A percentile compares a stretch with the other conserved stretches of the same genome.
These are phyloP conservation scores for Poecilus cupreus DNA, from an alignment of 2,888 invertebrate genomes.

Conservation along the genomic window DNA sequence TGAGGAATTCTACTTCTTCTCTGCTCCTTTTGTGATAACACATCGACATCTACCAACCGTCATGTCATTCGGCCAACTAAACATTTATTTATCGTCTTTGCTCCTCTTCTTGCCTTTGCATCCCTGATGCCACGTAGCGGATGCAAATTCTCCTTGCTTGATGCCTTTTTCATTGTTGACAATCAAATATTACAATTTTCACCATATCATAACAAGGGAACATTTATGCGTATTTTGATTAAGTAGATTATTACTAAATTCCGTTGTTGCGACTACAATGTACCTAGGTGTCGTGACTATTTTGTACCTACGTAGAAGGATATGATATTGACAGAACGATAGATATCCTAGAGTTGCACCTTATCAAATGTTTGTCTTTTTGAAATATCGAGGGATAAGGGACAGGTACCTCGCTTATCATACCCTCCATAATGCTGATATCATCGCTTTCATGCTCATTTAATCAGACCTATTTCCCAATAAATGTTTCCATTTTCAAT, in stretches of 20 bases:
- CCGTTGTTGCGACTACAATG: neutral
- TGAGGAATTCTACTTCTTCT: slow-evolving; percentile 2
- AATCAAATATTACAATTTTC: neutral
- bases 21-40: slow-evolving; percentile 1
- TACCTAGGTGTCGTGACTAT: neutral
- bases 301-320: neutral
- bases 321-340: neutral
- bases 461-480: neutral
- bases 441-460: neutral
- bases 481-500: neutral
- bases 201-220: neutral
- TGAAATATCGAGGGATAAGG: slow-evolving; percentile 34
- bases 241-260: neutral
- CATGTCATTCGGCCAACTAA: neutral
- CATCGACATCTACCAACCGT: slow-evolving; percentile 21
- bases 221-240: neutral
- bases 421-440: slow-evolving; percentile 18
- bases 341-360: slow-evolving; percentile 11
- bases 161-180: neutral
- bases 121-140: neutral
- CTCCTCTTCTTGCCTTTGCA: neutral
- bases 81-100: neutral
- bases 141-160: neutral
- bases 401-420: slow-evolving; percentile 41
- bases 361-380: slow-evolving; percentile 33